phyloP scores from a whole-genome alignment of 1,140 invertebrate species.

The Nephila pilipes region DNA sequence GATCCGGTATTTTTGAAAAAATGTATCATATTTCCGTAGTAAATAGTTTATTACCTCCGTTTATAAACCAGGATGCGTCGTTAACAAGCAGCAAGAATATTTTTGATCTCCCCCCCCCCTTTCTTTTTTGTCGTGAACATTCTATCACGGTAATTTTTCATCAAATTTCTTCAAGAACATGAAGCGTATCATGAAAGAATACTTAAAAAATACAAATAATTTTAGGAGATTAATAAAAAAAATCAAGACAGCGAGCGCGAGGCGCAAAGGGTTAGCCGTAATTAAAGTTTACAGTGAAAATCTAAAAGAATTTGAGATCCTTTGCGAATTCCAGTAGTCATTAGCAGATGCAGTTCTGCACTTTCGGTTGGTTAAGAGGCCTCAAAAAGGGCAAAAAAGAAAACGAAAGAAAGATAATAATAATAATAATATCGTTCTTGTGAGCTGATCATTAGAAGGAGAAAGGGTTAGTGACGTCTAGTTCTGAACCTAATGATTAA shows the following conservation, averaged over 20 bases:
- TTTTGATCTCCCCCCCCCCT: neutral
- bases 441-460: constrained; percentile 72
- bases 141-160: constrained; percentile 53
- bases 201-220: constrained; percentile 43
- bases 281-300: constrained; percentile 73
- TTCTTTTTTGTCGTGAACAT: constrained; percentile 25
- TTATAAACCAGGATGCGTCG: constrained; percentile 54
- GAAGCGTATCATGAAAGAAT: constrained; percentile 49
- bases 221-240: constrained; percentile 34
- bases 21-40: neutral
- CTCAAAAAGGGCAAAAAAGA: constrained; percentile 31
- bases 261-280: constrained; percentile 27
- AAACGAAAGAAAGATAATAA: constrained; percentile 50
- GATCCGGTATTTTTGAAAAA: neutral
- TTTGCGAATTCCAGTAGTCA: constrained; percentile 27
- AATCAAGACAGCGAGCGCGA: neutral
- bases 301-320: constrained; percentile 39
- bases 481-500: constrained; percentile 70
- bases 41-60: constrained; percentile 45
- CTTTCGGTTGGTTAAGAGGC: constrained; percentile 36
- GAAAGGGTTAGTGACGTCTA: constrained; percentile 74
- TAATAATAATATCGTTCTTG: constrained; percentile 70
- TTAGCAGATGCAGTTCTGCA: constrained; percentile 50
- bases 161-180: neutral
- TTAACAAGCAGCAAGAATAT: neutral